Base-by-base conservation (phyloP, 2,888 invertebrate species). In the Cecidostiba fungosa region DNA sequence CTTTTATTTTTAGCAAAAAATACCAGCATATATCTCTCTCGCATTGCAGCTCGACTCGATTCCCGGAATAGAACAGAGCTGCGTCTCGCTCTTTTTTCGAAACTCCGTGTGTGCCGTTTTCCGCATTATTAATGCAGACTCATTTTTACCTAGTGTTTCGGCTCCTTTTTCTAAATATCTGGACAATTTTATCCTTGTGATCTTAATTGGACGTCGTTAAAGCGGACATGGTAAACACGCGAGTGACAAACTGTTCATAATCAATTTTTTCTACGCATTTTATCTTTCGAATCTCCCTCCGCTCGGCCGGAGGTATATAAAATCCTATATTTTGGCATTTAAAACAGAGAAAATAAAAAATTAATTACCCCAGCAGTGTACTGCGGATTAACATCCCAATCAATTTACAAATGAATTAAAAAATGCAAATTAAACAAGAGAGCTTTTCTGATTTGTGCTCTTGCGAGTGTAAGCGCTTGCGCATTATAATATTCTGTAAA, bases 131-230 rank as follows among this genome's bases (percentile, higher is more conserved):
- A 82, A 82, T 85, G 76, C 59, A 76, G 4, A 43, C 54, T 85
- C 78, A 79, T 78, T 85, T 85, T 82, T 82, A 85, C 79, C 79
- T 76, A 54, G 43, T 83, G 82, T 85, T 79, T 50, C 70, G 70
- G 54, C 8, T 77, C 54, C 72, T 84, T 81, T 86, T 86, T 84
- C 79, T 74, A n/a, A 80, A 86, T 86, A 86, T 84, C 59, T 84
- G 77, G 66, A 80, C 84, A 86, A 86, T 86, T 81, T 86, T 84
- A 86, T 86, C 84, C 77, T 77, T 62, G 62, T 66, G 70, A 84
- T 86, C 84, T 86, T 84, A 86, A 86, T 86, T 86, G 81, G 79
- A 77, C 23, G 62, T 80, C 86, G 84, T 86, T 86, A 84, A 80
- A 72, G 19, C 6, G 26, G 62, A 80, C 84, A 79, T 84, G 62